Evolutionary conservation across 2,797 vertebrate species (phyloP), one percentile per base, ranked within the genome.

Genomic region (Labroides dimidiatus): DNA sequence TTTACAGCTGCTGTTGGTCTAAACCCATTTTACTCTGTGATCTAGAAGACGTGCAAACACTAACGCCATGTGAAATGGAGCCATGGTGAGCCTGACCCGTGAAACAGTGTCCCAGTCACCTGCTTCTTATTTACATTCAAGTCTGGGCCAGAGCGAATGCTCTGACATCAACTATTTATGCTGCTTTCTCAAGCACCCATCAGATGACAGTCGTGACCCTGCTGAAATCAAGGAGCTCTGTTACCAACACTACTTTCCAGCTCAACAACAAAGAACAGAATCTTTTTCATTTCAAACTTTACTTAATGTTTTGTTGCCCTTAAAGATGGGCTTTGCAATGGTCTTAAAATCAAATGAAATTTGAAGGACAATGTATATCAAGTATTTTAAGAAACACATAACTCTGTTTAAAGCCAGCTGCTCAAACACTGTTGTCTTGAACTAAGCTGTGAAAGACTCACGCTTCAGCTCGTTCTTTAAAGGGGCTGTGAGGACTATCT

Each of bases 111-210:
- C 67, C 71, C 73, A 70, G 72, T 79, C 78, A 81, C 78, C 81
- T 84, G 68, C 78, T 80, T 92, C 84, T 90, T 89, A 85, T 85
- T 93, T 92, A 92, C 83, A 88, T 80, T 76, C 73, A 64, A 82
- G 76, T 75, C 83, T 72, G 81, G 80, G 44, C 81, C 44, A 66
- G 77, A 74, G 73, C 78, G 70, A 92, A 88, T 42, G 63, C 70
- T 72, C 58, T 4, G 39, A 77, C 89, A 93, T 93, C 80, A 91
- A 93, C 85, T 91, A 90, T 91, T 90, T 86, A 92, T 88, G 78
- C 65, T 47, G 77, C 87, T 74, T 84, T 86, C 84, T 81, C 73
- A 84, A 76, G 87, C 71, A 75, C 67, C 81, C 74, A 78, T 66
- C 74, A 82, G 55, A 64, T 78, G 65, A 80, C 74, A 75, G 80